These are phyloP conservation scores for Pyrgilauda ruficollis DNA, from an alignment of 2,113 vertebrate species.

Conservation along the genomic window DNA sequence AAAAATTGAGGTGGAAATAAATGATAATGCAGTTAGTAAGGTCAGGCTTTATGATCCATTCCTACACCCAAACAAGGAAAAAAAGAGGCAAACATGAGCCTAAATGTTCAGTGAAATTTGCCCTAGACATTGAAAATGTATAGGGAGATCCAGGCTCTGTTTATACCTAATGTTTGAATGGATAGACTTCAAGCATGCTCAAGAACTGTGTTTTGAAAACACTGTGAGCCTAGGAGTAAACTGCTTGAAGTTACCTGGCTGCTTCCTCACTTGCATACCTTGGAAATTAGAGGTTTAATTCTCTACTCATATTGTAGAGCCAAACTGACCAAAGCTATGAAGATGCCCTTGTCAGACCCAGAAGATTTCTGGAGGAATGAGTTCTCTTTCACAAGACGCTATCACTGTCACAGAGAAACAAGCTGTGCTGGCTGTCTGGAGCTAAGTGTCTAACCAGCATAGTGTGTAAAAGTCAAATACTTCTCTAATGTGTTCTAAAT, in stretches of 20 bases:
- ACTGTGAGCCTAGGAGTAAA: neutral
- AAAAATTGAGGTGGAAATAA: neutral
- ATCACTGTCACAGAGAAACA: rapidly evolving
- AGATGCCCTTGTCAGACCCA: neutral
- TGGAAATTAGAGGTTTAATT: neutral
- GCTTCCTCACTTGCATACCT: neutral
- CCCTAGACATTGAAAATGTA: neutral
- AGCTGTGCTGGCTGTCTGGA: neutral
- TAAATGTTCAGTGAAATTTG: neutral
- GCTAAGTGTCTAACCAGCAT: neutral
- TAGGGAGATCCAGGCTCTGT: rapidly evolving
- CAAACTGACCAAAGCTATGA: neutral
- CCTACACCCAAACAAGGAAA: neutral
- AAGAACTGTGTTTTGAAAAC: neutral
- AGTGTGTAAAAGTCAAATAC: rapidly evolving
- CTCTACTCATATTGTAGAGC: neutral
- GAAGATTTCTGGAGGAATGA: neutral
- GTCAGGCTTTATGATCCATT: neutral
- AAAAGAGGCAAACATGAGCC: neutral
- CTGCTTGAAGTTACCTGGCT: neutral
- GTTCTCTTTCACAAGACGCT: neutral
- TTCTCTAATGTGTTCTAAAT: neutral
- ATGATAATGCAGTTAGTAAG: neutral
- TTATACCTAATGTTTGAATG: neutral
- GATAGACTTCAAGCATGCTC: neutral